Percentiles rank a stretch among this genome's conserved stretches.
Conservation (phyloP, 2,113 vertebrate genomes). For the Callipepla californica region DNA sequence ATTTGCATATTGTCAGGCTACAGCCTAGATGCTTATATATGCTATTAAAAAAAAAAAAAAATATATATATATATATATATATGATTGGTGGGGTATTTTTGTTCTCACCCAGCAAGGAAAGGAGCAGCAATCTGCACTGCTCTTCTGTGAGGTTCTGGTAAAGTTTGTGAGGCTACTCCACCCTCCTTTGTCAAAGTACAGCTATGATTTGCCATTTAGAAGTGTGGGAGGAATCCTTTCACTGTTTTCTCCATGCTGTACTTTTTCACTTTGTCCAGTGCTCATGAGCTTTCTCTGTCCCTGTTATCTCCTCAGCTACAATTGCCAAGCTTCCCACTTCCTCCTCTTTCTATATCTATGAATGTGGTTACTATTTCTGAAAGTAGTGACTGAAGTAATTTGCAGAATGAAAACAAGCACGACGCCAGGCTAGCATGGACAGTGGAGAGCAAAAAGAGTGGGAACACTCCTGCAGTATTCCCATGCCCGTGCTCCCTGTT, state of each 20-base stretch:
- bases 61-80: too few relatives aligned
- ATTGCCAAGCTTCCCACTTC: background rate
- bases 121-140: background rate
- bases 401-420: background rate
- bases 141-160: slow-evolving; percentile 5
- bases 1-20: slow-evolving; percentile 21
- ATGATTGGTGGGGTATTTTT: background rate
- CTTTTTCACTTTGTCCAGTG: background rate
- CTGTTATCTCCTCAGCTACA: background rate
- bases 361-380: background rate
- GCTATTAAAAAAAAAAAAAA: background rate
- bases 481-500: background rate
- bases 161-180: background rate
- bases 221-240: background rate
- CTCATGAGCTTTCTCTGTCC: background rate
- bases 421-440: background rate
- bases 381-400: background rate
- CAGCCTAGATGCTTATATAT: background rate
- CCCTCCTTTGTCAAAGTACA: background rate
- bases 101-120: slow-evolving; percentile 26
- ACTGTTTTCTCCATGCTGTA: background rate
- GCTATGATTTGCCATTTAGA: background rate
- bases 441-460: background rate
- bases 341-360: background rate
- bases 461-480: background rate